These are phyloP conservation scores for Liasis olivaceus DNA, from an alignment of 2,797 vertebrate genomes.

Conservation along the genomic window DNA sequence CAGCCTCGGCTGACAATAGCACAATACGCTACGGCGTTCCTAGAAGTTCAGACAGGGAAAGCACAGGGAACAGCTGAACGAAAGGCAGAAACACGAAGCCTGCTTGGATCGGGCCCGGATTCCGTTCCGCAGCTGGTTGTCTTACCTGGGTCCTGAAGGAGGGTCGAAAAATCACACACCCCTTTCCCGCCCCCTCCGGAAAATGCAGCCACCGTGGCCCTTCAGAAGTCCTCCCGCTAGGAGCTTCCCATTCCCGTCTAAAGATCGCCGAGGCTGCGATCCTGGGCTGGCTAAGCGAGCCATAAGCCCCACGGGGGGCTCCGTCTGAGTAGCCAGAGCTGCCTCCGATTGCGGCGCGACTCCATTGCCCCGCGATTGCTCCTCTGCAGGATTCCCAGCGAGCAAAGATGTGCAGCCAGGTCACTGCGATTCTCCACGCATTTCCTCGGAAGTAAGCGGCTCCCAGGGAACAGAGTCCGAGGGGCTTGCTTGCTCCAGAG, in stretches of 20 bases:
- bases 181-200: neutral
- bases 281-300: neutral
- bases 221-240: neutral
- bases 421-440: neutral
- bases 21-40: neutral
- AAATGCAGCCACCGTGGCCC: neutral
- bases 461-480: neutral
- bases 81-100: neutral
- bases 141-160: neutral
- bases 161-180: neutral
- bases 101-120: neutral
- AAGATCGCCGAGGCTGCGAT: neutral
- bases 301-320: neutral
- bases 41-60: neutral
- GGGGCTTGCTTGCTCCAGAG: neutral
- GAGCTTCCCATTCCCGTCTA: neutral
- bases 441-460: neutral
- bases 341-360: neutral
- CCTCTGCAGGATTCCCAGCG: neutral
- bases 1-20: neutral
- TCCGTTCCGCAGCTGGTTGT: neutral
- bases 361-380: neutral
- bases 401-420: neutral
- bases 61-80: neutral
- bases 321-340: neutral